phyloP scores from a whole-genome alignment of 2,797 vertebrate species.

The Yasuhikotakia modesta region DNA sequence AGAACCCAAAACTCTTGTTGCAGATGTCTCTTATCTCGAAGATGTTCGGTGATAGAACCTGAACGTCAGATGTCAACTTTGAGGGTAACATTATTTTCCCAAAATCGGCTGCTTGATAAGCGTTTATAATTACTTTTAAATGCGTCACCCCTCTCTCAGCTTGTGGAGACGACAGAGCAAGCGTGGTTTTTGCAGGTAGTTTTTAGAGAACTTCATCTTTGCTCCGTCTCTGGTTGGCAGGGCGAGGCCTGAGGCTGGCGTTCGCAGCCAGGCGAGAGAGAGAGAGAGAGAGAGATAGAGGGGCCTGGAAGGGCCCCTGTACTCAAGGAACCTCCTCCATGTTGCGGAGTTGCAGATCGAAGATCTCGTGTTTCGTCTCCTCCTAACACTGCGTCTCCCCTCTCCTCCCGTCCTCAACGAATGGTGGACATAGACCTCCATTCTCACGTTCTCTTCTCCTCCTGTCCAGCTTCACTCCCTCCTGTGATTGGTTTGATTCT shows the following conservation, averaged over 20 bases:
- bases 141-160: constrained; percentile 63
- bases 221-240: constrained; percentile 60
- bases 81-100: constrained; percentile 68
- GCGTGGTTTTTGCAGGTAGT: constrained; percentile 64
- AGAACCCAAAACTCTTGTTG: constrained; percentile 14
- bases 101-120: constrained; percentile 70
- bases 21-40: constrained; percentile 50
- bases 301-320: constrained; percentile 64
- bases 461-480: constrained; percentile 71
- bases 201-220: constrained; percentile 63
- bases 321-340: constrained; percentile 80
- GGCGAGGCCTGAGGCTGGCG: constrained; percentile 61
- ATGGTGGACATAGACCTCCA: constrained; percentile 63
- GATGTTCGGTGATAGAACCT: constrained; percentile 66
- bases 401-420: constrained; percentile 57
- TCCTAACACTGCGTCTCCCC: constrained; percentile 70
- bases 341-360: constrained; percentile 66
- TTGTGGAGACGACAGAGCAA: constrained; percentile 71
- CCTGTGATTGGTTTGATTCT: constrained; percentile 88
- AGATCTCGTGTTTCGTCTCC: constrained; percentile 62
- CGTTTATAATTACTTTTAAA: constrained; percentile 65
- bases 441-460: constrained; percentile 77
- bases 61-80: constrained; percentile 68
- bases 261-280: constrained; percentile 55
- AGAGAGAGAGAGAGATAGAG: constrained; percentile 60